A percentile compares a stretch with the other conserved stretches of the same genome.
These are phyloP conservation scores for Lota lota DNA, from an alignment of 2,113 vertebrate species.

Conservation along the genomic window DNA sequence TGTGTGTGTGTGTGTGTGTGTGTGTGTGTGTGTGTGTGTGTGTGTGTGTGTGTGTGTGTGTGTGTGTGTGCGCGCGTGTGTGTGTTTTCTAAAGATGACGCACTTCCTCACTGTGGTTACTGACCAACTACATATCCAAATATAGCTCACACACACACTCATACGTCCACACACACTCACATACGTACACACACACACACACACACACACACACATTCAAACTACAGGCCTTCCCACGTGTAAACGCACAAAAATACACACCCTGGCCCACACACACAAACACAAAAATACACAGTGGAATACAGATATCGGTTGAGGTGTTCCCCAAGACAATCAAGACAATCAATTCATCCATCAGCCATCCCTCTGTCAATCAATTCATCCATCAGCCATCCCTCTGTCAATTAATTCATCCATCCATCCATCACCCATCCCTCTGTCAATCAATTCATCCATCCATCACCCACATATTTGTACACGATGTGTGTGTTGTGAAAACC, in stretches of 20 bases:
- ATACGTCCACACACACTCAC: neutral
- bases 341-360: no score
- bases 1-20: neutral
- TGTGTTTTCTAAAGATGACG: conserved; percentile 36
- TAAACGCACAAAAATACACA: neutral
- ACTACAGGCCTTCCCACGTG: neutral
- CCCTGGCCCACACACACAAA: no score
- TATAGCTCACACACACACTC: conserved; percentile 37
- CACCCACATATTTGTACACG: no score
- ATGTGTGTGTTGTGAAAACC: no score
- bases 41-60: conserved; percentile 1
- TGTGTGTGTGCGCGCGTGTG: neutral
- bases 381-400: no score
- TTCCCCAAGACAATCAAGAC: no score
- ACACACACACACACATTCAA: neutral
- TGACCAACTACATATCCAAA: conserved; percentile 40
- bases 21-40: neutral
- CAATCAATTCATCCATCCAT: no score
- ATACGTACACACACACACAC: neutral
- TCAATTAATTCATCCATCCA: no score
- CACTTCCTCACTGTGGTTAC: conserved; percentile 47
- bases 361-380: no score
- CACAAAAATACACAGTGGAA: no score
- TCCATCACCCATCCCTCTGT: no score
- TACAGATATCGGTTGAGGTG: no score